These are phyloP conservation scores for Cavia porcellus DNA, from an alignment of 2,113 vertebrate genomes.

Conservation along the genomic window DNA sequence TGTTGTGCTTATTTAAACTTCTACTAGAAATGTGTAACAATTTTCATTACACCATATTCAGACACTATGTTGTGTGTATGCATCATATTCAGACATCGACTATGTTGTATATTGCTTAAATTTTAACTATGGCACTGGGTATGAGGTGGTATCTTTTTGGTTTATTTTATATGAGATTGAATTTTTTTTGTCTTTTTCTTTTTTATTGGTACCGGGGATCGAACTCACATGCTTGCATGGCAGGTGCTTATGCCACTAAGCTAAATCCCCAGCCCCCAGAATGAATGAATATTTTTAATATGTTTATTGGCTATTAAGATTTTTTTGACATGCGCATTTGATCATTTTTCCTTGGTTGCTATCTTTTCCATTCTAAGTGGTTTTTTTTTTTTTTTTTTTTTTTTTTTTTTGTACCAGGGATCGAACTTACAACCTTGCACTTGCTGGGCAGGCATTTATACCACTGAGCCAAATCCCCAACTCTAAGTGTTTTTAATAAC, in stretches of 20 bases:
- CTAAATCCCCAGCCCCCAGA: too few relatives aligned
- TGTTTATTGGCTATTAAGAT: background rate
- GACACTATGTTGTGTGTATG: background rate
- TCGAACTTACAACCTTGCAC: too few relatives aligned
- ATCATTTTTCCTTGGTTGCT: conserved; percentile 9
- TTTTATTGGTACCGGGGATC: too few relatives aligned
- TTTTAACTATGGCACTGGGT: background rate
- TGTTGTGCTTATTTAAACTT: background rate
- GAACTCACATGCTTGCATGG: too few relatives aligned
- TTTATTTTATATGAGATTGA: conserved; percentile 36
- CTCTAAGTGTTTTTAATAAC: background rate
- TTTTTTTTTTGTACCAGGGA: too few relatives aligned
- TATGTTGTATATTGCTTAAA: background rate
- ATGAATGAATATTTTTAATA: background rate
- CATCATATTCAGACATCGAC: background rate
- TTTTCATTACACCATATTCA: background rate
- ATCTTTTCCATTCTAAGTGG: conserved; percentile 16
- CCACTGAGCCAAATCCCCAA: too few relatives aligned
- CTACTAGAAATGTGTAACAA: background rate
- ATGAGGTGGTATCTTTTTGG: background rate
- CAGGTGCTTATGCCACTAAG: too few relatives aligned
- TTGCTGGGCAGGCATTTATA: too few relatives aligned
- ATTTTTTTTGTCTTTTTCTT: background rate
- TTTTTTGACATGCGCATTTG: background rate
- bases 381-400: background rate